Evolutionary conservation across 2,888 invertebrate genomes (phyloP).

Genomic region (Eledone cirrhosa): DNA sequence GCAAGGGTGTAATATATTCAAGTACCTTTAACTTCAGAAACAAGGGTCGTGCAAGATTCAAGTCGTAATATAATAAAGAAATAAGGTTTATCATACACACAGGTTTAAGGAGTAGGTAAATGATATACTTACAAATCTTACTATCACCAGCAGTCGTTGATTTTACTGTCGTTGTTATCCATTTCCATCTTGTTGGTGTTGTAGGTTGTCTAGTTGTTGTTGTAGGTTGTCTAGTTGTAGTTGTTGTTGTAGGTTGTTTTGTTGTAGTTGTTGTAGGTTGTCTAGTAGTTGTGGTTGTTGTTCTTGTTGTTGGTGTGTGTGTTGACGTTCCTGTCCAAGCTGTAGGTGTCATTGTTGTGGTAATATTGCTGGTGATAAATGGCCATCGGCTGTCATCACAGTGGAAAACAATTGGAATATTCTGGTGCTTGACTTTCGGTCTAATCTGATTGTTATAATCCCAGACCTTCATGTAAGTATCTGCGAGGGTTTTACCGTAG

Average conservation of each 20-base stretch:
- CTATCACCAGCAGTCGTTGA: too few species aligned
- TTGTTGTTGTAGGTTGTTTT: too few species aligned
- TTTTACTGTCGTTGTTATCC: neutral
- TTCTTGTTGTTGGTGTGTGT: neutral
- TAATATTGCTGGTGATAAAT: neutral
- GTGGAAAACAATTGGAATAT: slow-evolving; percentile 53
- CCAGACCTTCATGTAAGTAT: slow-evolving; percentile 50
- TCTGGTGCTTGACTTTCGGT: slow-evolving; percentile 46
- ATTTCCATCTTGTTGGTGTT: neutral
- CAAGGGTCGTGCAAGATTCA: too few species aligned
- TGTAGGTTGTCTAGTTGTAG: neutral
- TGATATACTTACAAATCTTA: too few species aligned
- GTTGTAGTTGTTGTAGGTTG: neutral
- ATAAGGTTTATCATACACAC: too few species aligned
- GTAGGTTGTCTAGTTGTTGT: neutral
- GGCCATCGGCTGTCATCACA: slow-evolving; percentile 48
- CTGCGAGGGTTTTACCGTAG: slow-evolving; percentile 49
- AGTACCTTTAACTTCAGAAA: too few species aligned
- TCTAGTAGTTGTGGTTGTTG: neutral
- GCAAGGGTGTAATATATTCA: too few species aligned
- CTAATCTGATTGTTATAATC: slow-evolving; percentile 45
- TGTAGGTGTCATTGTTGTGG: too few species aligned
- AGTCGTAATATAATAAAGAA: too few species aligned
- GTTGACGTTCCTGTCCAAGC: neutral
- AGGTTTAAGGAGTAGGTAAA: neutral